phyloP scores from a whole-genome alignment of 2,888 invertebrate genomes.

The Sarcophaga rosellei region DNA sequence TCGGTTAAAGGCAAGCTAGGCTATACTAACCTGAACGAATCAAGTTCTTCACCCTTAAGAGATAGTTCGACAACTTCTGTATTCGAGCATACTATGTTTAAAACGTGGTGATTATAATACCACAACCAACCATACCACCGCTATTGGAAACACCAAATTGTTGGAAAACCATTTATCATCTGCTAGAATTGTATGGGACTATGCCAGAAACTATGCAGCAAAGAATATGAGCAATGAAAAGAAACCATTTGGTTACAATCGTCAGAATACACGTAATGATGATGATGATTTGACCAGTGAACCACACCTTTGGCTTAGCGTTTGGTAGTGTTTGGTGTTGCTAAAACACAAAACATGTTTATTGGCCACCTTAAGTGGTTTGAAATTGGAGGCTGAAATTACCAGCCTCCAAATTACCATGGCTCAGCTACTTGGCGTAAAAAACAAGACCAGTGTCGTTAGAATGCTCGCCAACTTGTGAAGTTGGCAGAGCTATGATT shows the following conservation, averaged over 20 bases:
- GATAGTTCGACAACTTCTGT: slow-evolving; percentile 84
- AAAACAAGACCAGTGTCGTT: slow-evolving; percentile 86
- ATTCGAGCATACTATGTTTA: slow-evolving; percentile 78
- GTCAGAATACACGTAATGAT: slow-evolving; percentile 76
- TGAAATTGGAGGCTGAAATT: slow-evolving; percentile 97
- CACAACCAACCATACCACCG: slow-evolving; percentile 76
- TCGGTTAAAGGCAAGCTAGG: slow-evolving; percentile 89
- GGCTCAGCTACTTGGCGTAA: slow-evolving; percentile 96
- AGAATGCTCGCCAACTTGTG: slow-evolving; percentile 92
- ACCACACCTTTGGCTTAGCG: slow-evolving; percentile 80
- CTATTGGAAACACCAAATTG: slow-evolving; percentile 86
- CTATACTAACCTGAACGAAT: slow-evolving; percentile 91
- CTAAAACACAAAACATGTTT: slow-evolving; percentile 92
- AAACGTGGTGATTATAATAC: slow-evolving; percentile 78
- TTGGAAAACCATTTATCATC: slow-evolving; percentile 96
- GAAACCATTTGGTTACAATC: slow-evolving; percentile 82
- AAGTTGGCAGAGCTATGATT: slow-evolving; percentile 95
- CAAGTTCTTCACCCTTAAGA: slow-evolving; percentile 86
- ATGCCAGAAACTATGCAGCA: slow-evolving; percentile 93
- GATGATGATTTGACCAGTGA: slow-evolving; percentile 82
- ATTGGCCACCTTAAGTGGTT: slow-evolving; percentile 94
- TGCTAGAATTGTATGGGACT: slow-evolving; percentile 95
- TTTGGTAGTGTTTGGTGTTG: slow-evolving; percentile 93
- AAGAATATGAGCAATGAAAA: slow-evolving; percentile 72
- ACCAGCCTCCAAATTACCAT: slow-evolving; percentile 94